phyloP scores from a whole-genome alignment of 2,113 vertebrate genomes.

The Agelaius phoeniceus region DNA sequence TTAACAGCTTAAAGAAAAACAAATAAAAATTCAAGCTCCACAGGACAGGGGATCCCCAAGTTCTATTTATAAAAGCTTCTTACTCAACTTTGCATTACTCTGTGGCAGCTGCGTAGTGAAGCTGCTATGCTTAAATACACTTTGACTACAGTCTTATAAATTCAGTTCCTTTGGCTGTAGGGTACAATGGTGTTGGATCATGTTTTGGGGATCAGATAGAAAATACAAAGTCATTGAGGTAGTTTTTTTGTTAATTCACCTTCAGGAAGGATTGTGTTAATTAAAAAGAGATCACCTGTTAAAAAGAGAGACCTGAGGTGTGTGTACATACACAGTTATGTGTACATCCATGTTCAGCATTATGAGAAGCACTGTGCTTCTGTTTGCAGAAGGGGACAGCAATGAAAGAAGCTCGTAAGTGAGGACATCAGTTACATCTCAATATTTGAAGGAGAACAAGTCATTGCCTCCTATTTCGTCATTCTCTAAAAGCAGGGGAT shows the following conservation, averaged over 20 bases:
- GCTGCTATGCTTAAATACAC: background rate
- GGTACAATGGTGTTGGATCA: background rate
- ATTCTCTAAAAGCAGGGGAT: background rate
- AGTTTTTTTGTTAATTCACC: background rate
- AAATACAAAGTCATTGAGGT: background rate
- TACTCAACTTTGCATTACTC: background rate
- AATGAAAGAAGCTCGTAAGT: background rate
- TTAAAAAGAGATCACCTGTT: background rate
- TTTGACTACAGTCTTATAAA: background rate
- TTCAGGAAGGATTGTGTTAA: background rate
- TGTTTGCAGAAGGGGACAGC: background rate
- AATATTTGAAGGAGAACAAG: background rate
- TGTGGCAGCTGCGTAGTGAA: background rate
- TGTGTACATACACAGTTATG: too few species aligned
- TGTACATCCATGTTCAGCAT: background rate
- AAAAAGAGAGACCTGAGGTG: background rate
- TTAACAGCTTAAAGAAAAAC: background rate
- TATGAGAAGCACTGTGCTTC: background rate
- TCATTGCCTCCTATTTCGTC: background rate
- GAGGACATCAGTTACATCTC: background rate
- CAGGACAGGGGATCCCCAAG: background rate
- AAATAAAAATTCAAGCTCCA: background rate
- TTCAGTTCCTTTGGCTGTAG: background rate
- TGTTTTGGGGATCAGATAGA: background rate
- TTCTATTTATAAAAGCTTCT: background rate